Percentiles rank a stretch among this genome's conserved stretches.
phyloP scores from a whole-genome alignment of 1,140 invertebrate genomes.

The Trialeurodes vaporariorum region DNA sequence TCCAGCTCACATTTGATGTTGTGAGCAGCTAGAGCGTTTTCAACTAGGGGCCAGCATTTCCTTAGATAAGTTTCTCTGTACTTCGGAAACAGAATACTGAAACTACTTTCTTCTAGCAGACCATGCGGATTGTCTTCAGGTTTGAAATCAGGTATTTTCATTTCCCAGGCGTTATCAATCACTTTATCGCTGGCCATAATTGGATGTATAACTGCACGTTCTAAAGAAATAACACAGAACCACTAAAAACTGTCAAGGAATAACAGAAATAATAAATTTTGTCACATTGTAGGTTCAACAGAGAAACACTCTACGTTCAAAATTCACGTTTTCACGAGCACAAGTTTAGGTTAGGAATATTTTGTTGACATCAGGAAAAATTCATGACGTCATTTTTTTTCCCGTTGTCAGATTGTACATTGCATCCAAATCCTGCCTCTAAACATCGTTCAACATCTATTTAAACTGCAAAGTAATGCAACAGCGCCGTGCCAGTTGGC shows the following conservation, averaged over 20 bases:
- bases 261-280: too few species aligned
- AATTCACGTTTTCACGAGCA: background rate
- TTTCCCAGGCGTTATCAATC: conserved; percentile 72
- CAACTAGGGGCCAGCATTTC: conserved; percentile 90
- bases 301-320: too few species aligned
- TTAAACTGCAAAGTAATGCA: too few species aligned
- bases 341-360: background rate
- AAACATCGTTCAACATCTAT: too few species aligned
- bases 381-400: too few species aligned
- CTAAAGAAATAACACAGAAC: too few species aligned
- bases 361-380: too few species aligned
- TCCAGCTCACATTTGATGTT: conserved; percentile 84
- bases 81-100: conserved; percentile 72
- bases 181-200: background rate
- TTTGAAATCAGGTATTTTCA: conserved; percentile 84
- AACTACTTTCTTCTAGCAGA: conserved; percentile 60
- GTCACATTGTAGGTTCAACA: too few species aligned
- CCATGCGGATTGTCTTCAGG: conserved; percentile 84
- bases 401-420: too few species aligned
- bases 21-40: conserved; percentile 68
- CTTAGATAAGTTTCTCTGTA: conserved; percentile 95
- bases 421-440: too few species aligned
- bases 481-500: too few species aligned
- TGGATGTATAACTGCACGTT: background rate
- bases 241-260: too few species aligned